Conservation (phyloP, 2,888 invertebrate genomes). For the Ichneumon xanthorius region DNA sequence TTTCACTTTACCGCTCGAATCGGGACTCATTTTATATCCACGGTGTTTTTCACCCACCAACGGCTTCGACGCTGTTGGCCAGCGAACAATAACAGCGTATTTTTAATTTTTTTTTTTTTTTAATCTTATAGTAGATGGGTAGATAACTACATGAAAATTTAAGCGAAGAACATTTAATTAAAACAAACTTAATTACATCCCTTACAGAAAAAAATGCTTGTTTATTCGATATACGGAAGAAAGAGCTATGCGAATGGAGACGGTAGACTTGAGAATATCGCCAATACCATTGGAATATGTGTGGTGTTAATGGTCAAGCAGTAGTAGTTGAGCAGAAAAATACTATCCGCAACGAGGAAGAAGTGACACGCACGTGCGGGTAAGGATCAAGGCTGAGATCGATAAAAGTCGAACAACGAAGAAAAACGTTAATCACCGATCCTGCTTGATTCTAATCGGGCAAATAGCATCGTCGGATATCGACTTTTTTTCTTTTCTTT, state of each 20-base stretch:
- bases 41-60: slow-evolving; percentile 15
- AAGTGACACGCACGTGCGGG: neutral
- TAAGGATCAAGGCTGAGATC: slow-evolving; percentile 54
- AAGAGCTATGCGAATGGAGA: neutral
- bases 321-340: neutral
- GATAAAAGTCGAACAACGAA: neutral
- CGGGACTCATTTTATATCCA: slow-evolving; percentile 34
- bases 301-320: neutral
- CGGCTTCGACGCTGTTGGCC: slow-evolving; percentile 34
- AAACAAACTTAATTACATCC: too few relatives aligned
- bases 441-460: slow-evolving; percentile 32
- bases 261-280: neutral
- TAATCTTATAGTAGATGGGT: neutral
- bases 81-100: neutral
- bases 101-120: neutral
- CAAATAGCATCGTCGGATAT: neutral
- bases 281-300: neutral
- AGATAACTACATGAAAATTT: neutral
- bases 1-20: slow-evolving; percentile 61
- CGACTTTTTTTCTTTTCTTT: neutral
- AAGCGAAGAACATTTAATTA: too few relatives aligned
- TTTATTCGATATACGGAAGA: neutral
- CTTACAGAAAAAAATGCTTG: too few relatives aligned
- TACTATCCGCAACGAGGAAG: slow-evolving; percentile 1
- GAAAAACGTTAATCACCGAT: slow-evolving; percentile 1